A percentile compares a stretch with the other conserved stretches of the same genome.
Evolutionary conservation across 2,888 invertebrate species (phyloP).

Genomic region (Pachymerium ferrugineum): DNA sequence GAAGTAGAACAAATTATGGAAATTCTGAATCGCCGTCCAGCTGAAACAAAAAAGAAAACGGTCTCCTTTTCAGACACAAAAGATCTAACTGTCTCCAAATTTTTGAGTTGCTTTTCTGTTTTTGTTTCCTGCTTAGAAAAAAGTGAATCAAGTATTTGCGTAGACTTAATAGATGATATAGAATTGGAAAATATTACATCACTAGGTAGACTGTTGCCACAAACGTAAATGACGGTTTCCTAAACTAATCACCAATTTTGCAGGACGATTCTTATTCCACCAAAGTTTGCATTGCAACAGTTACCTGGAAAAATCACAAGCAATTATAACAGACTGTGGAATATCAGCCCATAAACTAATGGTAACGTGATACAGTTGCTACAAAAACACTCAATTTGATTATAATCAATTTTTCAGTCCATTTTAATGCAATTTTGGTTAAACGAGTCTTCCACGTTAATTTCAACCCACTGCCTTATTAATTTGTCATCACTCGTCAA

Average conservation of each 20-base stretch:
- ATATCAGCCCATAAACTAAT: not conserved
- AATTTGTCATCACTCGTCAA: conserved; percentile 43
- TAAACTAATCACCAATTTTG: not conserved
- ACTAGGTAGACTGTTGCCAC: not conserved
- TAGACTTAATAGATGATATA: not conserved
- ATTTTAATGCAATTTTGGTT: conserved; percentile 45
- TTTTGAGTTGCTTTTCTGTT: conserved; percentile 31
- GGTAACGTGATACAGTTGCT: conserved; percentile 34
- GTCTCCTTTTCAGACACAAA: conserved; percentile 55
- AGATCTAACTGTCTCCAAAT: conserved; percentile 41
- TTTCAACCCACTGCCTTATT: conserved; percentile 40
- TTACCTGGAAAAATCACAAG: conserved; percentile 39
- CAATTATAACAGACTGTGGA: conserved; percentile 42
- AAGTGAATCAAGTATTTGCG: not conserved
- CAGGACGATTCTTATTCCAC: conserved; percentile 42
- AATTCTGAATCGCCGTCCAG: not conserved
- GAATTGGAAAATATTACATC: not conserved
- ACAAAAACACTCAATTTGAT: not conserved
- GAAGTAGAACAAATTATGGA: conserved; percentile 49
- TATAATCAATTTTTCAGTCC: conserved; percentile 40
- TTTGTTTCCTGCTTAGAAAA: conserved; percentile 2
- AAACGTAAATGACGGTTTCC: not conserved
- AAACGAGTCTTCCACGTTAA: conserved; percentile 40
- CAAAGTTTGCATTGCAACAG: conserved; percentile 39
- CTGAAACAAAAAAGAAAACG: conserved; percentile 31